Evolutionary conservation across 2,113 vertebrate species (phyloP), one percentile per base, ranked within the genome.

Genomic region (Tenrec ecaudatus): DNA sequence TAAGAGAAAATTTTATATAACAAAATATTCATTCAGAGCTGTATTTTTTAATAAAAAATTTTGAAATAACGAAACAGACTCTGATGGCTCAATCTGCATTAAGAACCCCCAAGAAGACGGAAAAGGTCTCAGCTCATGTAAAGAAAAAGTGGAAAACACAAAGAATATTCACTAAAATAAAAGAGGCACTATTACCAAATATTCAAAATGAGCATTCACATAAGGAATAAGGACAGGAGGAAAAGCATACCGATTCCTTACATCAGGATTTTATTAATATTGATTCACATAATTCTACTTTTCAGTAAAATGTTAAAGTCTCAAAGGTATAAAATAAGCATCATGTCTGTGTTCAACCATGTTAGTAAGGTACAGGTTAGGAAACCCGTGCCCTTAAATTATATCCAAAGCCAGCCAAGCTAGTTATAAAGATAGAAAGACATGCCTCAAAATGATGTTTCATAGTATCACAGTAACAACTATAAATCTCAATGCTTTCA

Each of bases 401-500:
- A 86, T 1, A 58, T 71, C 22, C 16, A 60, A 84, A 88, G 53
- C 84, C 93, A 73, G n/a, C 38, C 82, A 25, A 93, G 84, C 62
- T 77, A 73, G 66, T 80, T 5, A 96, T 12, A 90, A 90, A 68
- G 14, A 29, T 25, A 82, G 2, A 38, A 73, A 94, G 47, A 78
- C 94, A 86, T 40, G 69, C 38, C 92, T 94, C 14, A 53, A 93
- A 94, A 94, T 1, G 82, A 14, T 31, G 3, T 73, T 66, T 29
- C 19, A 33, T 1, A 79, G 2, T n/a, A 22, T 71, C 58, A 57
- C 1, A 85, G 64, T 23, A 93, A 29, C 76, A 85, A 89, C 86
- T 53, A 66, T 33, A 92, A 82, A 95, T 76, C 6, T 9, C 36
- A 94, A 62, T 58, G 14, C 8, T 29, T 88, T 95, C 89, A 94